Evolutionary conservation across 2,113 vertebrate species (phyloP), one percentile per base, ranked within the genome.

Genomic region (Thomomys bottae): DNA sequence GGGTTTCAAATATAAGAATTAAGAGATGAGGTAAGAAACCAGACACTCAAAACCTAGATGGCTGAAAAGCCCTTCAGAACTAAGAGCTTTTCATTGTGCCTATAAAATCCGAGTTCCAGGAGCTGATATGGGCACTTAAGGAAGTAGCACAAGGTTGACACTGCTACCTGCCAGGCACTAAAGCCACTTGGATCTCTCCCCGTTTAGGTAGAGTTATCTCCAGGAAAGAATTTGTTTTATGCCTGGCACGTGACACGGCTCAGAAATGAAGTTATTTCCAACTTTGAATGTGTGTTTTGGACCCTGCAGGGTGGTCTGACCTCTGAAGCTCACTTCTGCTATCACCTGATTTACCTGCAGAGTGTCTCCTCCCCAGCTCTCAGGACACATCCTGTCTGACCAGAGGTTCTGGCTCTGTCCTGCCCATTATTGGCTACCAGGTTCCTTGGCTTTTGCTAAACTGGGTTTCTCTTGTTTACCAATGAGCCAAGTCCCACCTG

Each of bases 31-130:
- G 14, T 64, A 61, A 71, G 70, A 89, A 92, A 70, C 23, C 24
- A 83, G 84, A 92, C 45, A 82, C 30, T 71, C 42, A 86, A 94
- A 89, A 79, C 30, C 14, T n/a, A 59, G 14, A 54, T 45, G 64
- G 57, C 24, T 32, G 5, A 87, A 78, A 30, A 75, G n/a, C 12
- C n/a, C 57, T 91, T 89, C 14, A 17, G 63, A 87, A 66, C 30
- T 21, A 64, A 77, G 28, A 5, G 57, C 57, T 80, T 63, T 71
- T 54, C 23, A n/a, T 8, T 23, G 45, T 15, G 8, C 4, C 54
- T 20, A 26, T 45, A 66, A 45, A 20, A 88, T 34, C 71, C 76
- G 54, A 11, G 23, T 24, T 88, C 70, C 34, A 21, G 38, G 57
- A 80, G 18, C 21, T 86, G 88, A 30, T 72, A 40, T 68, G 45